A percentile compares a stretch with the other conserved stretches of the same genome.
These are phyloP conservation scores for Amblyteles armatorius DNA, from an alignment of 2,888 invertebrate genomes.

Conservation along the genomic window DNA sequence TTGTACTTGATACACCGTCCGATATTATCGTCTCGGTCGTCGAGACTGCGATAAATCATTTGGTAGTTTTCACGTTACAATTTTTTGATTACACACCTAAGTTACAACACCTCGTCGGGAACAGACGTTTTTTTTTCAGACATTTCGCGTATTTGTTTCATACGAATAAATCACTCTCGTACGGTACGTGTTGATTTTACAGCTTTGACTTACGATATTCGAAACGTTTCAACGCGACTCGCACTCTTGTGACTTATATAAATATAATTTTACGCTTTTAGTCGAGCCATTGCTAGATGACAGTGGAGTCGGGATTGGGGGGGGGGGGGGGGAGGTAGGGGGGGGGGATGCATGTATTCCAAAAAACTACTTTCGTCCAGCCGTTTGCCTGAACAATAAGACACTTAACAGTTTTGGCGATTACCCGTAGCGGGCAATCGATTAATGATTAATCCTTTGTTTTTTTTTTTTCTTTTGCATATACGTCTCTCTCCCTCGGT, in stretches of 20 bases:
- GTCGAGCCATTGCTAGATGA: conserved; percentile 27
- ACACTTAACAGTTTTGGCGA: conserved; percentile 83
- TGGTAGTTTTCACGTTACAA: not conserved
- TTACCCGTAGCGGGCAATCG: conserved; percentile 74
- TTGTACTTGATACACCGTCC: conserved; percentile 25
- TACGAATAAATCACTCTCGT: not conserved
- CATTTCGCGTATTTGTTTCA: not conserved
- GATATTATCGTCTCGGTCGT: conserved; percentile 2
- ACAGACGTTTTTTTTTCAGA: conserved; percentile 1
- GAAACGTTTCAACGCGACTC: conserved; percentile 6
- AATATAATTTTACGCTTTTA: conserved; percentile 28
- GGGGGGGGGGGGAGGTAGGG: conserved; percentile 22
- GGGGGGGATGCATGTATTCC: conserved; percentile 34
- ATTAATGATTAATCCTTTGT: conserved; percentile 60
- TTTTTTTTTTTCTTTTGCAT: conserved; percentile 35
- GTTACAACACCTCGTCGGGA: not conserved
- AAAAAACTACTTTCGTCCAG: conserved; percentile 78
- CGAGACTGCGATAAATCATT: conserved; percentile 16
- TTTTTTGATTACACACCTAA: conserved; percentile 11
- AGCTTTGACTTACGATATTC: conserved; percentile 1
- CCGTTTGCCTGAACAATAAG: conserved; percentile 83
- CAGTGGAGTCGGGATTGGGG: conserved; percentile 7
- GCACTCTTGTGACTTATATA: conserved; percentile 31
- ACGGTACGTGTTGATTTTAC: not conserved
- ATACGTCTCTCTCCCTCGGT: conserved; percentile 27